These are phyloP conservation scores for Tinea semifulvella DNA, from an alignment of 2,888 invertebrate species.

Conservation along the genomic window DNA sequence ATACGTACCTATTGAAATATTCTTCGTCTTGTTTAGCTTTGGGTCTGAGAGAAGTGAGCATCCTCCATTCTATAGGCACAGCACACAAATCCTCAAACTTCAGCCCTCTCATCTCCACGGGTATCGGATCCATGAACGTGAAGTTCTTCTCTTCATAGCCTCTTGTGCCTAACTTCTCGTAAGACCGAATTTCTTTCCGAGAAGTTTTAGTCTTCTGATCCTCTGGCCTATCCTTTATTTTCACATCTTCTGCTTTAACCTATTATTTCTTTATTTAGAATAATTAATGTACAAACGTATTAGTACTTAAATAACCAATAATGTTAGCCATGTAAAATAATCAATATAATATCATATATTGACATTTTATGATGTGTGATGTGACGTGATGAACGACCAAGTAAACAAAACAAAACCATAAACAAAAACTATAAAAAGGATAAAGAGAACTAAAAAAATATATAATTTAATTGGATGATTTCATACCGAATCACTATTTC, in stretches of 20 bases:
- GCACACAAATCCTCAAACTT: conserved; percentile 81
- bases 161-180: conserved; percentile 70
- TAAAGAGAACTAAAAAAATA: no score
- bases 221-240: conserved; percentile 73
- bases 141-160: conserved; percentile 65
- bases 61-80: conserved; percentile 91
- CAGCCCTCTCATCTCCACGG: conserved; percentile 80
- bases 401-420: no score
- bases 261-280: no score
- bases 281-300: no score
- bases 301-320: no score
- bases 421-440: no score
- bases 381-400: no score
- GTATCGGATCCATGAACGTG: conserved; percentile 77
- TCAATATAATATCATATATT: no score
- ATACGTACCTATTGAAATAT: conserved; percentile 79
- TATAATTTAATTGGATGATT: conserved; percentile 2
- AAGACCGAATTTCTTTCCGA: conserved; percentile 74
- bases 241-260: conserved; percentile 79
- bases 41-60: conserved; percentile 88
- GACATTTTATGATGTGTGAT: no score
- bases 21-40: conserved; percentile 86
- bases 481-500: no score
- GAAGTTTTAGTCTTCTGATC: conserved; percentile 79
- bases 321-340: no score